These are phyloP conservation scores for Hormaphis cornu DNA, from an alignment of 1,140 invertebrate species.

Conservation along the genomic window DNA sequence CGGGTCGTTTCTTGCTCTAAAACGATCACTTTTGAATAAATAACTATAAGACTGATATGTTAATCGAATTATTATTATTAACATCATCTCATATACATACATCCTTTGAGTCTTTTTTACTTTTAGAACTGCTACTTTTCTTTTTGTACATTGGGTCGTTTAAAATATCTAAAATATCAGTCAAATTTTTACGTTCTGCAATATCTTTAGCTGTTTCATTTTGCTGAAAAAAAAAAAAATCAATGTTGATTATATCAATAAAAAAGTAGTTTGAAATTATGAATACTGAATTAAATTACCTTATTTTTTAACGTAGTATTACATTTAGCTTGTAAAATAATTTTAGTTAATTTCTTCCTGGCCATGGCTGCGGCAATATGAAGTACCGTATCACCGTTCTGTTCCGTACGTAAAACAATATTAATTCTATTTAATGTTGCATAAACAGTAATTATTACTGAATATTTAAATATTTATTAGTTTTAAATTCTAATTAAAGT, in stretches of 20 bases:
- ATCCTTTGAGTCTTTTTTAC: constrained; percentile 4
- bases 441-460: neutral
- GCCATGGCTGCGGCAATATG: constrained; percentile 92
- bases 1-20: constrained; percentile 3
- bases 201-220: constrained; percentile 84
- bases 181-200: constrained; percentile 71
- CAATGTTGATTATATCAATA: neutral
- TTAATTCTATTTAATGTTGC: neutral
- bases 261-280: neutral
- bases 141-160: constrained; percentile 39
- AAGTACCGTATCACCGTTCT: constrained; percentile 88
- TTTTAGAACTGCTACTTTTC: neutral
- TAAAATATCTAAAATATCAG: constrained; percentile 70
- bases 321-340: constrained; percentile 77
- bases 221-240: constrained; percentile 51
- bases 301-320: constrained; percentile 72
- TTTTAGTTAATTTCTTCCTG: constrained; percentile 78
- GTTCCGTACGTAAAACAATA: constrained; percentile 33
- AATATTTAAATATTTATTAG: neutral
- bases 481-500: neutral
- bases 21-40: neutral
- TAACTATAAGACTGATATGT: neutral
- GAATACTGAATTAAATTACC: constrained; percentile 40
- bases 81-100: no score
- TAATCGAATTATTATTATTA: neutral